These are phyloP conservation scores for Tilapia sparmanii DNA, from an alignment of 2,113 vertebrate genomes.

Conservation along the genomic window DNA sequence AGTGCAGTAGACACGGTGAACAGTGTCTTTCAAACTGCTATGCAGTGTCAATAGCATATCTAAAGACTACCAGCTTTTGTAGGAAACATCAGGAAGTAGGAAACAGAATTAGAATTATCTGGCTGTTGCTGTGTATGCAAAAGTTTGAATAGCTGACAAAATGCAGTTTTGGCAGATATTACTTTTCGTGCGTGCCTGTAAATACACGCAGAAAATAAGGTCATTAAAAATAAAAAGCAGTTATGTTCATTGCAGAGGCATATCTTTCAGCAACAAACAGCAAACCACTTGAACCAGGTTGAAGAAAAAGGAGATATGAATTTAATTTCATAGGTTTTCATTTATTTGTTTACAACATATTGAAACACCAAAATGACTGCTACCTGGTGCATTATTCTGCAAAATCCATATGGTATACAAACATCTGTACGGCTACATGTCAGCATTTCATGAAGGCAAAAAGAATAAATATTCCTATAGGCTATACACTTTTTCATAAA, in stretches of 20 bases:
- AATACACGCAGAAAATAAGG: neutral
- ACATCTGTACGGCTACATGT: neutral
- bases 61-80: neutral
- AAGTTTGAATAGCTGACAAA: neutral
- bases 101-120: neutral
- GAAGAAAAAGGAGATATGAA: neutral
- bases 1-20: neutral
- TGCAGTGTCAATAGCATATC: neutral
- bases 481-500: neutral
- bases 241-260: neutral
- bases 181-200: neutral
- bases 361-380: neutral
- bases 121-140: neutral
- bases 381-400: neutral
- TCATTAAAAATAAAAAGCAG: neutral
- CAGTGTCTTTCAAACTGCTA: neutral
- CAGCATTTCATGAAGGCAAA: neutral
- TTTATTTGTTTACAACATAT: neutral
- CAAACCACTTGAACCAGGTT: neutral
- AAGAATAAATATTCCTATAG: neutral
- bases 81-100: neutral
- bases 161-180: neutral
- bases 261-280: neutral
- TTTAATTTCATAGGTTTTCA: neutral
- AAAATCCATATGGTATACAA: neutral